These are phyloP conservation scores for Nephotettix cincticeps DNA, from an alignment of 1,140 invertebrate genomes.

Conservation along the genomic window DNA sequence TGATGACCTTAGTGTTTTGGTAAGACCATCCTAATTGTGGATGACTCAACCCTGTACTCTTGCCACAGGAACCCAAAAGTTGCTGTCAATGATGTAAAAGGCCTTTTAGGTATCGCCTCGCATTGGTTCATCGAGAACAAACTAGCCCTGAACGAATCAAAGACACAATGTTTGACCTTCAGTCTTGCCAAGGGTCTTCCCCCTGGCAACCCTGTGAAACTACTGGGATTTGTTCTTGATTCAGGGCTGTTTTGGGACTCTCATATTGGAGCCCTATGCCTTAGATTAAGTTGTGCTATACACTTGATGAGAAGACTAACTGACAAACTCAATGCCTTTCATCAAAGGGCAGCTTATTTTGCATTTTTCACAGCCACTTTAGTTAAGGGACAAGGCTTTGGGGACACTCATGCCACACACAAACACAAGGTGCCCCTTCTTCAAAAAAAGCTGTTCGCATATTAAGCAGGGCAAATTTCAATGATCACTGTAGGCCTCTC, in stretches of 20 bases:
- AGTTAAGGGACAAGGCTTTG: too few relatives aligned
- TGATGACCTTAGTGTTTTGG: not conserved
- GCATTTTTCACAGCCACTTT: too few relatives aligned
- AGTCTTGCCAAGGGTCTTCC: not conserved
- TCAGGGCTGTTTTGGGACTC: not conserved
- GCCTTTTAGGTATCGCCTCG: not conserved
- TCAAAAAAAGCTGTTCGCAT: too few relatives aligned
- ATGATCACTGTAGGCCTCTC: too few relatives aligned
- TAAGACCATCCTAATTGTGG: not conserved
- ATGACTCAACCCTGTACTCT: not conserved
- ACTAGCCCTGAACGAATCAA: not conserved
- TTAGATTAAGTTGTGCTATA: too few relatives aligned
- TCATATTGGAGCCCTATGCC: too few relatives aligned
- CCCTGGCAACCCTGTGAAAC: not conserved
- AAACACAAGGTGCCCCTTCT: too few relatives aligned
- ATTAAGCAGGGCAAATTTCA: too few relatives aligned
- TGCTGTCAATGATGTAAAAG: not conserved
- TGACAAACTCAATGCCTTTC: too few relatives aligned
- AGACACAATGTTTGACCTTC: not conserved
- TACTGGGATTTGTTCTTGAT: not conserved
- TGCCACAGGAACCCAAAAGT: not conserved
- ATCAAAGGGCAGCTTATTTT: too few relatives aligned
- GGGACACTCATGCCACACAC: too few relatives aligned
- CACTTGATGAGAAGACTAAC: too few relatives aligned
- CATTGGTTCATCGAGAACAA: not conserved